These are phyloP conservation scores for Rutilus rutilus DNA, from an alignment of 2,113 vertebrate species.

Conservation along the genomic window DNA sequence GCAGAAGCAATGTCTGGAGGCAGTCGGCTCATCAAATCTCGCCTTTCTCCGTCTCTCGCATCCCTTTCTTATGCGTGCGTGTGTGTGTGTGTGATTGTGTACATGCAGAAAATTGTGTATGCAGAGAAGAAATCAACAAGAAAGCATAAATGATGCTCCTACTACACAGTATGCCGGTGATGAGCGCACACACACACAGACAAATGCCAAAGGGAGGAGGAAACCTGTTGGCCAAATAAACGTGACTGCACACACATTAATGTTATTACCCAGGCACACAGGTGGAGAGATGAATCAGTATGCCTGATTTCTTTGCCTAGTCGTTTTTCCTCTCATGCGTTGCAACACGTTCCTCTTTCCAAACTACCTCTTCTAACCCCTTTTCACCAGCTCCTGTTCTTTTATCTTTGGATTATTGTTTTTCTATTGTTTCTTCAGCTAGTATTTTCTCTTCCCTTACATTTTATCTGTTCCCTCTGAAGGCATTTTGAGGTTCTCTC, in stretches of 20 bases:
- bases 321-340: constrained; percentile 37
- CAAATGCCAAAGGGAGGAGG: constrained; percentile 24
- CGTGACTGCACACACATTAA: constrained; percentile 54
- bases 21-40: constrained; percentile 55
- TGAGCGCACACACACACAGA: constrained; percentile 30
- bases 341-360: constrained; percentile 30
- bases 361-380: constrained; percentile 9
- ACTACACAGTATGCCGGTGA: constrained; percentile 3
- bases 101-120: constrained; percentile 35
- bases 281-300: constrained; percentile 49
- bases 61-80: not conserved
- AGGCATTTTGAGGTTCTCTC: constrained; percentile 18
- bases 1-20: constrained; percentile 59
- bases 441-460: constrained; percentile 1
- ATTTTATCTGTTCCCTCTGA: constrained; percentile 9
- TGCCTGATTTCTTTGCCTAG: constrained; percentile 36
- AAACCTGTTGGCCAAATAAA: constrained; percentile 56
- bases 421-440: constrained; percentile 10
- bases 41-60: constrained; percentile 31
- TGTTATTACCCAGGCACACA: constrained; percentile 48
- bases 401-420: not conserved
- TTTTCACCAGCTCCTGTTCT: not conserved
- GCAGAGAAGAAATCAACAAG: constrained; percentile 34
- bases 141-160: constrained; percentile 29
- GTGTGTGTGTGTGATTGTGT: constrained; percentile 9